Evolutionary conservation across 2,113 vertebrate species (phyloP).

Genomic region (Arizona elegans): DNA sequence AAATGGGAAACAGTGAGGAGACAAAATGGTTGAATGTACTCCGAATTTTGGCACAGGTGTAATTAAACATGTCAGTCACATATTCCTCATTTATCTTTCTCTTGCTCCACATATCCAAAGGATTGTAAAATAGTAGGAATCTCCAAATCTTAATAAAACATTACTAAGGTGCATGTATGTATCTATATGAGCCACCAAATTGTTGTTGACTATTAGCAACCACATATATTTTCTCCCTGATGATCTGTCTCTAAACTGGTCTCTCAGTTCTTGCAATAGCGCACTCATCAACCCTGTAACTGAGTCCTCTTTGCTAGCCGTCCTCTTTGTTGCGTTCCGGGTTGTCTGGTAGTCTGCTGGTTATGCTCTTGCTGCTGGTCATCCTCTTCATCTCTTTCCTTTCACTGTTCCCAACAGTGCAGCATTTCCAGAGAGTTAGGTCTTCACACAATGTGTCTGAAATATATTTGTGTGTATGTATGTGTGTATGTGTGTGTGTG

Average conservation of each 20-base stretch:
- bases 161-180: background rate
- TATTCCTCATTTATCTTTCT: background rate
- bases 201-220: background rate
- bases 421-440: background rate
- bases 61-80: background rate
- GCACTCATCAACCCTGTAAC: background rate
- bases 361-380: background rate
- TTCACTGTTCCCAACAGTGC: background rate
- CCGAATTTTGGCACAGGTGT: background rate
- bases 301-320: background rate
- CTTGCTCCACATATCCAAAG: background rate
- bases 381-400: background rate
- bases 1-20: background rate
- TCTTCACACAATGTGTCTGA: background rate
- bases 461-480: background rate
- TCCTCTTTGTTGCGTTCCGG: background rate
- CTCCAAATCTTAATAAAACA: background rate
- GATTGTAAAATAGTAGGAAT: background rate
- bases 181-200: background rate
- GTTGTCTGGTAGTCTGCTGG: background rate
- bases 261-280: background rate
- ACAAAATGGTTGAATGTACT: background rate
- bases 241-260: background rate
- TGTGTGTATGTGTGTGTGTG: background rate
- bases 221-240: background rate